Evolutionary conservation across 2,113 vertebrate genomes (phyloP), one percentile per base, ranked within the genome.

Genomic region (Odontesthes bonariensis): DNA sequence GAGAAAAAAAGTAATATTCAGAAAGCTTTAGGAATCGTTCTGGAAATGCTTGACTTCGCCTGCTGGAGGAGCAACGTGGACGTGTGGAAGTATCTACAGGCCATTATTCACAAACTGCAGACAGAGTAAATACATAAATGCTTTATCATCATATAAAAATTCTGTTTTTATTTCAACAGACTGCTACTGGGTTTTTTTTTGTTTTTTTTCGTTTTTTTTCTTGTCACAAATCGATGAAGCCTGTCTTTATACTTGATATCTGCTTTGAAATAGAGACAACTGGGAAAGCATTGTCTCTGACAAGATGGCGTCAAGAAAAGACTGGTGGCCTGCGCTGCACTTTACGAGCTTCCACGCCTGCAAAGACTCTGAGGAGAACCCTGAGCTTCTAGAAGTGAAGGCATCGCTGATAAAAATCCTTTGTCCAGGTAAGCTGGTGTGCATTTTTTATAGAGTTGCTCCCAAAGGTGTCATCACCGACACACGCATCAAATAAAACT

Each of bases 291-390:
- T 94, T 77, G 78, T 97, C 27, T 62, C 67, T 2, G 79, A 90
- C 44, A 87, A 93, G 33, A 97, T 97, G 97, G 61, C n/a, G 6
- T 52, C 58, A 17, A 95, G 97, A 82, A 94, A 86, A 64, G 93
- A 86, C 68, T 97, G 96, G 96, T 99, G 98, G 97, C 93, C 96
- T 4, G 62, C 77, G 2, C 94, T 97, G 83, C 97, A 98, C 90
- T 99, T 96, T 79, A 96, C 94, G 19, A 72, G 8, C 54, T 94
- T 93, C 73, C 94, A 95, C 42, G 94, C 93, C 27, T 94, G 74
- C 40, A 92, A 38, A 16, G 94, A 99, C 27, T 94, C 92, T 52
- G 65, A 88, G 63, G 83, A 93, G 64, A 93, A 94, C 47, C 40
- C 73, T 5, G 66, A 75, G 6, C 92, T 97, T 52, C 75, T 94